phyloP scores from a whole-genome alignment of 2,113 vertebrate genomes.

The Cyanoliseus patagonus region DNA sequence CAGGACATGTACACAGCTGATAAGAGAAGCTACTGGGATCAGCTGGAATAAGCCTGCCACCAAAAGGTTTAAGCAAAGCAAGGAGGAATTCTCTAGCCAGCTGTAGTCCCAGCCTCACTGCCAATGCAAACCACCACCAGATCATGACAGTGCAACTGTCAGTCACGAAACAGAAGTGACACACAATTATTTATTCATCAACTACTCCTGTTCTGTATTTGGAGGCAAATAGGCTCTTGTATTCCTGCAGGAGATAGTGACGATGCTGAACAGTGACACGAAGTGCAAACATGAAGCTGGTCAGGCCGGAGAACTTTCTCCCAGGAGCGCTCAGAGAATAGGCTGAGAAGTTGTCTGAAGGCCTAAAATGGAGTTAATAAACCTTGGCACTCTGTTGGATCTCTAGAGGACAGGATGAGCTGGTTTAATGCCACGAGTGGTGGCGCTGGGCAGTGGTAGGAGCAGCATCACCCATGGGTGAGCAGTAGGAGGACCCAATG shows the following conservation, averaged over 20 bases:
- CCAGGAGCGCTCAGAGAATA: not conserved
- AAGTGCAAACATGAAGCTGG: not conserved
- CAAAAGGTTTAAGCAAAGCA: not conserved
- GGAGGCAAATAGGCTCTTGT: conserved; percentile 4
- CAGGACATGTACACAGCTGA: fast-evolving
- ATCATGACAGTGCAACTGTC: not conserved
- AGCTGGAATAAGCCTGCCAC: not conserved
- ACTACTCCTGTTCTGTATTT: not conserved
- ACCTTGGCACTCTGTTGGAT: not conserved
- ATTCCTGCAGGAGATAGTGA: not conserved
- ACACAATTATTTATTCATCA: conserved; percentile 22
- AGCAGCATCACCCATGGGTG: not conserved
- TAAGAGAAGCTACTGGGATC: not conserved
- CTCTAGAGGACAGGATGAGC: not conserved
- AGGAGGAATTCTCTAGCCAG: not conserved
- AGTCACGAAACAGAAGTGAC: not conserved
- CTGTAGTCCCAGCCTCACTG: not conserved
- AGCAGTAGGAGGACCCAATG: not conserved
- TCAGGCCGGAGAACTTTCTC: not conserved
- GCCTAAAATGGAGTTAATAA: not conserved
- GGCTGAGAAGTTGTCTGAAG: not conserved
- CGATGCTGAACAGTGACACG: not conserved
- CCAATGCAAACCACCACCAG: not conserved
- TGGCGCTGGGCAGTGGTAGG: not conserved
- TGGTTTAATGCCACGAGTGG: not conserved